Conservation (phyloP, 2,113 vertebrate genomes). For the Orthonyx spaldingii region DNA sequence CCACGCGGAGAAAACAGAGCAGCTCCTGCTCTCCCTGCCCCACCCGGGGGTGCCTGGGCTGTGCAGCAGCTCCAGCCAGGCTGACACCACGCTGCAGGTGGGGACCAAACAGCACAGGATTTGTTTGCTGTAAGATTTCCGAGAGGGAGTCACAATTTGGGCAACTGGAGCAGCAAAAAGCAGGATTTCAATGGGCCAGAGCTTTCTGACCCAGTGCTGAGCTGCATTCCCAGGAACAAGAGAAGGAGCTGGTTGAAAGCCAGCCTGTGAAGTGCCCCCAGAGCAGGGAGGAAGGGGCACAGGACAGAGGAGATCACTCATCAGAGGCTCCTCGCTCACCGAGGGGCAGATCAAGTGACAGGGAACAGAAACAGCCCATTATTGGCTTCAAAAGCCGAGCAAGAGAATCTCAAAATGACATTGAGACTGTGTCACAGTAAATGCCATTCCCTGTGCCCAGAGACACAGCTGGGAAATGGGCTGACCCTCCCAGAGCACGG, state of each 20-base stretch:
- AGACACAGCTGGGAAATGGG: not conserved
- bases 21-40: not conserved
- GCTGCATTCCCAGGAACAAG: constrained; percentile 35
- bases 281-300: not conserved
- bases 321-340: not conserved
- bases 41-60: not conserved
- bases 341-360: not conserved
- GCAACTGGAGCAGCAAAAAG: not conserved
- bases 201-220: not conserved
- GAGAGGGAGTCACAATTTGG: not conserved
- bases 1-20: not conserved
- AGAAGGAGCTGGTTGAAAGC: constrained; percentile 24
- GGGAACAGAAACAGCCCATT: constrained; percentile 18
- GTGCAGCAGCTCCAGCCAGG: not conserved
- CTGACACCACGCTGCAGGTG: not conserved
- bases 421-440: not conserved
- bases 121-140: not conserved
- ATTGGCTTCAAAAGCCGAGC: not conserved
- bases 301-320: constrained; percentile 41
- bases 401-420: constrained; percentile 4
- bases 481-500: not conserved
- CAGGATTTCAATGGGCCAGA: not conserved
- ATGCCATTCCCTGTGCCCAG: not conserved
- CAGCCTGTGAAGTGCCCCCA: not conserved
- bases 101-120: not conserved